Conservation (phyloP, 2,888 invertebrate species). For the Dryocosmus kuriphilus region DNA sequence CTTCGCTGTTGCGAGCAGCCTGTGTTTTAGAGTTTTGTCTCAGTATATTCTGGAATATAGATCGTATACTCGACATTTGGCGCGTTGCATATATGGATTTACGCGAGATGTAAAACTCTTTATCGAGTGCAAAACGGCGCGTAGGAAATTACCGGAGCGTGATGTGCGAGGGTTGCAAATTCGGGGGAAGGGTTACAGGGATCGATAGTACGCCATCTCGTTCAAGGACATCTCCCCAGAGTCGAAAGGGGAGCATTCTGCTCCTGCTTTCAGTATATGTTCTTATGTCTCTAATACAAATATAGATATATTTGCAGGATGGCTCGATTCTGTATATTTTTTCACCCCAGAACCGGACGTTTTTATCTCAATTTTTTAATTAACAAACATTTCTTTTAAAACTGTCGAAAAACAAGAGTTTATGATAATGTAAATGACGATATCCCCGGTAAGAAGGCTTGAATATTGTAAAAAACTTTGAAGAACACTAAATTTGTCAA, state of each 20-base stretch:
- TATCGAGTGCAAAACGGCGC: slow-evolving; percentile 55
- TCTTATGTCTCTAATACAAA: slow-evolving; percentile 1
- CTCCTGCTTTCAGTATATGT: slow-evolving; percentile 27
- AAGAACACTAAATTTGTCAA: no score
- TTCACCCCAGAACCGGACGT: no score
- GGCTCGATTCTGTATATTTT: not conserved
- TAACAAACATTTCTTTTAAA: no score
- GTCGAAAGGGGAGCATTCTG: slow-evolving; percentile 24
- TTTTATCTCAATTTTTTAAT: no score
- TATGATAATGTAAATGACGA: no score
- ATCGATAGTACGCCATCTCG: slow-evolving; percentile 53
- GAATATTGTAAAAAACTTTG: no score
- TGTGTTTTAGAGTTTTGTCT: slow-evolving; percentile 10
- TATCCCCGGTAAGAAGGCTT: no score
- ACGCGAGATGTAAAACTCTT: slow-evolving; percentile 51
- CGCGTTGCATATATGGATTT: slow-evolving; percentile 15
- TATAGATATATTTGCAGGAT: slow-evolving; percentile 1
- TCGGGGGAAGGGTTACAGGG: slow-evolving; percentile 49
- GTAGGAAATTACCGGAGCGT: slow-evolving; percentile 48
- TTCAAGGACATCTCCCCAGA: slow-evolving; percentile 54
- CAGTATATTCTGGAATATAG: slow-evolving; percentile 1
- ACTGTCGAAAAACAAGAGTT: no score
- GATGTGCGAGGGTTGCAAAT: slow-evolving; percentile 46
- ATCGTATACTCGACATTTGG: slow-evolving; percentile 28
- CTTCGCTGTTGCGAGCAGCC: not conserved